phyloP scores from a whole-genome alignment of 2,797 vertebrate species.

The Tenualosa thibaudeaui region DNA sequence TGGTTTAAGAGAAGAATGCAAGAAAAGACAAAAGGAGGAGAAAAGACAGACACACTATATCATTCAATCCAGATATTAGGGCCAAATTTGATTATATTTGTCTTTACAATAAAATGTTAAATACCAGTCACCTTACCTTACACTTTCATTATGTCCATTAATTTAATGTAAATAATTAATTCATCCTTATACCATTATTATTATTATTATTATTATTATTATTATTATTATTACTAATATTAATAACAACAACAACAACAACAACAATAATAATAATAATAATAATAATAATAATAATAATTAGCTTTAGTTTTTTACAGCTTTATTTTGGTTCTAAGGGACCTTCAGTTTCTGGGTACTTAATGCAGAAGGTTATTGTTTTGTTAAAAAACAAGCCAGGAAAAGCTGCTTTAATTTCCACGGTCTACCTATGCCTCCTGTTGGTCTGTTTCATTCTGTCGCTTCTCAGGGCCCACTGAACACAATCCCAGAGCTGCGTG shows the following conservation, averaged over 20 bases:
- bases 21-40: neutral
- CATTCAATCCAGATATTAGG: too few species aligned
- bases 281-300: too few species aligned
- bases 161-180: neutral
- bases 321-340: slow-evolving; percentile 25
- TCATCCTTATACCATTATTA: neutral
- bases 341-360: slow-evolving; percentile 36
- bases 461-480: slow-evolving; percentile 56
- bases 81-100: neutral
- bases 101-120: neutral
- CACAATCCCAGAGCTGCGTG: slow-evolving; percentile 62
- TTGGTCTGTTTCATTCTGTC: slow-evolving; percentile 79
- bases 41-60: neutral
- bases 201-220: slow-evolving; percentile 1
- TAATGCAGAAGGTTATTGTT: slow-evolving; percentile 49
- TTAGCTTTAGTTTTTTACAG: neutral
- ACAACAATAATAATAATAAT: too few species aligned
- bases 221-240: neutral
- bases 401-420: slow-evolving; percentile 63
- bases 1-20: neutral
- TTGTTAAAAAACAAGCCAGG: slow-evolving; percentile 46
- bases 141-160: neutral
- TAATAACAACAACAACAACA: too few species aligned
- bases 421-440: slow-evolving; percentile 88
- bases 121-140: neutral